Percentiles rank a stretch among this genome's conserved stretches.
phyloP scores from a whole-genome alignment of 35 echinoderm and acorn worm species.

The Ptychodera flava region DNA sequence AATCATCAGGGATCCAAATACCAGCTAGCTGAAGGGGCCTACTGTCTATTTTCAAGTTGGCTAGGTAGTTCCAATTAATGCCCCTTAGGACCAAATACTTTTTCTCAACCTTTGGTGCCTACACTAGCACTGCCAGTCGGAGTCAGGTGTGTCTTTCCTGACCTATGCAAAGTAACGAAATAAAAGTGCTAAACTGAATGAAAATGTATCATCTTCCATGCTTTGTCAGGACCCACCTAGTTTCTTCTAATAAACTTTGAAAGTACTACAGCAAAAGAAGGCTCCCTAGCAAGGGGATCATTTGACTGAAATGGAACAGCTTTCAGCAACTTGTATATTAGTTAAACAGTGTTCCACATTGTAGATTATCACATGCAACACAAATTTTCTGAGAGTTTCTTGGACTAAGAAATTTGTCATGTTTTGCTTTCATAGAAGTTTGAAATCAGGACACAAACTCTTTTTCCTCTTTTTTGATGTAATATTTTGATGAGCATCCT shows the following conservation, averaged over 20 bases:
- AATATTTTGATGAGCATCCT: background rate
- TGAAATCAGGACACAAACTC: background rate
- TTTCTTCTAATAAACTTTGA: background rate
- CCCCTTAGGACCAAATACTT: background rate
- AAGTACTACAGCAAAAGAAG: background rate
- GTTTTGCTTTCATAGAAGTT: background rate
- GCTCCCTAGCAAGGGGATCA: background rate
- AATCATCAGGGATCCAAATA: background rate
- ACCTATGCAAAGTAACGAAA: background rate
- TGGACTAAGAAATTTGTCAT: background rate
- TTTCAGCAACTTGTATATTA: background rate
- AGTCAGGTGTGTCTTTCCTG: background rate
- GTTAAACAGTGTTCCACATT: background rate
- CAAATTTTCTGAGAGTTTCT: background rate
- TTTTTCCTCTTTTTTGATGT: background rate
- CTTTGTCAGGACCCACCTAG: background rate
- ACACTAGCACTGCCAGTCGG: background rate
- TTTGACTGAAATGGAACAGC: background rate
- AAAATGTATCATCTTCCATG: background rate
- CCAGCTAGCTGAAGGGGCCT: background rate
- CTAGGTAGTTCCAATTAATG: background rate
- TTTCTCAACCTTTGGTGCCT: background rate
- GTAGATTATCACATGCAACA: constrained; percentile 1
- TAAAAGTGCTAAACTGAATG: background rate
- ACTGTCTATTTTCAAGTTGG: background rate